A percentile compares a stretch with the other conserved stretches of the same genome.
Conservation (phyloP, 64 coral and sea anemone species). For the Montipora foliosa region DNA sequence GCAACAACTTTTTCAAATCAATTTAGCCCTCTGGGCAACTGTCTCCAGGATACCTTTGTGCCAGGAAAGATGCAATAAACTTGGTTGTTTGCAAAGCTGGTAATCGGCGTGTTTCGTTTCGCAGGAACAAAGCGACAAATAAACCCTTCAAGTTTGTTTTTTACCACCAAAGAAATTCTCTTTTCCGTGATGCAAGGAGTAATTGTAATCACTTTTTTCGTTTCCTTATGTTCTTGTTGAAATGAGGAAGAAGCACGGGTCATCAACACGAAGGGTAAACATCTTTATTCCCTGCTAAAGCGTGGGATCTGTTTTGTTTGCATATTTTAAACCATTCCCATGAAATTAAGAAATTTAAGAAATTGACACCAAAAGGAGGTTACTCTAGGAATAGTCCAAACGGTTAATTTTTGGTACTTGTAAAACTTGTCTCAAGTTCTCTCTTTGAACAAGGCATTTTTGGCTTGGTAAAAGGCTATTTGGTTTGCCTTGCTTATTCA, state of each 20-base stretch:
- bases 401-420: background rate
- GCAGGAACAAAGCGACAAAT: conserved; percentile 19
- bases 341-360: too few species aligned
- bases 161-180: background rate
- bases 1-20: background rate
- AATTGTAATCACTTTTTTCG: background rate
- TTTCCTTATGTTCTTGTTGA: conserved; percentile 12
- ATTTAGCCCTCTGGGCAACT: background rate
- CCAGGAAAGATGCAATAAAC: conserved; percentile 26
- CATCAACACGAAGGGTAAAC: too few species aligned
- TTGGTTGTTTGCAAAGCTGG: conserved; percentile 27
- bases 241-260: background rate
- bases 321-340: too few species aligned
- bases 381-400: background rate
- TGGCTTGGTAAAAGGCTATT: background rate
- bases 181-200: background rate
- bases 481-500: background rate
- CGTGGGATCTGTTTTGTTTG: too few species aligned
- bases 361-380: background rate
- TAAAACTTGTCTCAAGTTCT: too few species aligned
- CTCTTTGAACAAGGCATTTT: background rate
- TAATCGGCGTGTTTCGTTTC: background rate
- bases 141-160: background rate
- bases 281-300: too few species aligned
- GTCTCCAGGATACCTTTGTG: background rate